A percentile compares a stretch with the other conserved stretches of the same genome.
Conservation (phyloP, 2,888 invertebrate genomes). For the Tenthredo notha region DNA sequence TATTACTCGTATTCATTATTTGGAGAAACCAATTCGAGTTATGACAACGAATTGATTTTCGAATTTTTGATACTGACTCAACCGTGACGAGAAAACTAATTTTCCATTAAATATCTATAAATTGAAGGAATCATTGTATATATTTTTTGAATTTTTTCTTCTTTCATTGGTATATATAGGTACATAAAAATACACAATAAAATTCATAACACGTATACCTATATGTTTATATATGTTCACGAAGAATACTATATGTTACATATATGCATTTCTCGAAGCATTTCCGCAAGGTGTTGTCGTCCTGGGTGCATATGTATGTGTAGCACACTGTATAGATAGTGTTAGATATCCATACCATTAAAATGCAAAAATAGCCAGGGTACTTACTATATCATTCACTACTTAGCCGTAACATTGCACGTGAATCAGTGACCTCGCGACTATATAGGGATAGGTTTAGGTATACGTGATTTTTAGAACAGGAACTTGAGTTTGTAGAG, state of each 20-base stretch:
- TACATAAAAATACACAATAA: too few relatives aligned
- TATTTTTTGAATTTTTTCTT: too few relatives aligned
- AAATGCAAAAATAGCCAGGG: background rate
- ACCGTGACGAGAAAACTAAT: too few relatives aligned
- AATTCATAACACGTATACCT: too few relatives aligned
- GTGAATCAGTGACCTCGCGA: conserved; percentile 42
- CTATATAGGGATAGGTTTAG: conserved; percentile 28
- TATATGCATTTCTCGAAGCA: background rate
- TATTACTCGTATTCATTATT: background rate
- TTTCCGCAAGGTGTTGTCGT: conserved; percentile 10
- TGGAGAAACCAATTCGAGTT: too few relatives aligned
- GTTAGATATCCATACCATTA: background rate
- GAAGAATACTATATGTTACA: background rate
- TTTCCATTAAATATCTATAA: too few relatives aligned
- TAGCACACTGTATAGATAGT: background rate
- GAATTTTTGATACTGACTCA: too few relatives aligned
- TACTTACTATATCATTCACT: background rate
- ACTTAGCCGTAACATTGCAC: conserved; percentile 32
- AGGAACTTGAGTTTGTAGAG: conserved; percentile 33
- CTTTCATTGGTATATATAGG: too few relatives aligned
- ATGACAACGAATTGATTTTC: background rate
- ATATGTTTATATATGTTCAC: background rate
- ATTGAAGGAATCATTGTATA: too few relatives aligned
- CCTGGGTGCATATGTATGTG: background rate
- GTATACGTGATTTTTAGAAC: conserved; percentile 35